phyloP scores from a whole-genome alignment of 2,797 vertebrate genomes.

The Spinus pinus region DNA sequence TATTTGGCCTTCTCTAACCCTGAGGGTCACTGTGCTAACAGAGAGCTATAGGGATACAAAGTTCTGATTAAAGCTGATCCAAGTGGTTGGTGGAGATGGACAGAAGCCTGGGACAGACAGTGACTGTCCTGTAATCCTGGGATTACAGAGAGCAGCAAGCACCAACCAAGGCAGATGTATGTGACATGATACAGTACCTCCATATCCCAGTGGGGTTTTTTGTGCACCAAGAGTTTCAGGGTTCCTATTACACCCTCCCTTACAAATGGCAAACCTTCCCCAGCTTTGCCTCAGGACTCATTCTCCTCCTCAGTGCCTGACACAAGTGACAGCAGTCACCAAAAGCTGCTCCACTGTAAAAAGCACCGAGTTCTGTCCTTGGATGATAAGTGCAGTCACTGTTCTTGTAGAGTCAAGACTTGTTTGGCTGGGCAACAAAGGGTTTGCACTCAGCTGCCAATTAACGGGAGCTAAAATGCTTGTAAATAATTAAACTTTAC shows the following conservation, averaged over 20 bases:
- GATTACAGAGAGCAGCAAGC: background rate
- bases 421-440: background rate
- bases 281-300: background rate
- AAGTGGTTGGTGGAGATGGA: rapidly evolving
- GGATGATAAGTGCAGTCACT: background rate
- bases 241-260: background rate
- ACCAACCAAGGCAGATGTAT: background rate
- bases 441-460: background rate
- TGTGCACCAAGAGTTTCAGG: background rate
- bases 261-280: background rate
- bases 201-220: background rate
- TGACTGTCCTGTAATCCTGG: background rate
- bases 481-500: background rate
- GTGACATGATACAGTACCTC: background rate
- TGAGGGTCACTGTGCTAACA: conserved; percentile 1
- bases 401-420: background rate
- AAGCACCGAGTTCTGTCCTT: background rate
- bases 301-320: background rate
- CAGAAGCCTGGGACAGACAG: background rate
- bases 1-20: background rate
- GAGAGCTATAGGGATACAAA: background rate
- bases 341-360: background rate
- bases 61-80: conserved; percentile 1
- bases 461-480: background rate
- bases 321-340: background rate